phyloP scores from a whole-genome alignment of 2,113 vertebrate genomes.

The Dendropsophus ebraccatus region DNA sequence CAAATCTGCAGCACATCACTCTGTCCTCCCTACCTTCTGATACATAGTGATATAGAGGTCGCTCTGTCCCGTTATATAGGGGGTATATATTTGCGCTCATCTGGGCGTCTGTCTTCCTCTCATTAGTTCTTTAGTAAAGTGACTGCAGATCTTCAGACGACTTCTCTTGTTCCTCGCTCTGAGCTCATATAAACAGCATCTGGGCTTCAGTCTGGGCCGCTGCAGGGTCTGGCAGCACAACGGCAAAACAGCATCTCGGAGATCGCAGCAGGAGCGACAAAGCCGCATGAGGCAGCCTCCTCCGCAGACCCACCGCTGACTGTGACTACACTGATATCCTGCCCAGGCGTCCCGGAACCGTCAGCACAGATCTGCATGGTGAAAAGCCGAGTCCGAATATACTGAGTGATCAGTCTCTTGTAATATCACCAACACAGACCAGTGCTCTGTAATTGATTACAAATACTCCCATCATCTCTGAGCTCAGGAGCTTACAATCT shows the following conservation, averaged over 20 bases:
- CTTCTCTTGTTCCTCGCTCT: constrained; percentile 16
- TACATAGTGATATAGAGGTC: too few relatives aligned
- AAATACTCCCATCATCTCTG: not conserved
- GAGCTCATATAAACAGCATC: constrained; percentile 17
- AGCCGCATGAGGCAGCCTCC: not conserved
- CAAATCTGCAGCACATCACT: not conserved
- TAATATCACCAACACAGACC: too few relatives aligned
- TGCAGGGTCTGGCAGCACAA: constrained; percentile 8
- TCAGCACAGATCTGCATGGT: too few relatives aligned
- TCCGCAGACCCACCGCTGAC: not conserved
- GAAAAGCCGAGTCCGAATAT: too few relatives aligned
- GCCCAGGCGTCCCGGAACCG: too few relatives aligned
- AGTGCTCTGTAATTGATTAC: not conserved
- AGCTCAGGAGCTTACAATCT: too few relatives aligned
- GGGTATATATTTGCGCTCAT: too few relatives aligned
- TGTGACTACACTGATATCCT: too few relatives aligned
- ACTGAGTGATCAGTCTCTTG: too few relatives aligned
- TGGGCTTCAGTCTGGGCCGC: constrained; percentile 10
- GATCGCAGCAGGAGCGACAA: not conserved
- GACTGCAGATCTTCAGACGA: constrained; percentile 30
- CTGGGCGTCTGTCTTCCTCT: too few relatives aligned
- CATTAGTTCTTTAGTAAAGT: not conserved
- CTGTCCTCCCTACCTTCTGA: not conserved
- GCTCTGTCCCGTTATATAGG: too few relatives aligned
- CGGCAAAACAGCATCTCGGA: not conserved